Conservation (phyloP, 92 coral and sea anemone species). For the Paramuricea clavata region DNA sequence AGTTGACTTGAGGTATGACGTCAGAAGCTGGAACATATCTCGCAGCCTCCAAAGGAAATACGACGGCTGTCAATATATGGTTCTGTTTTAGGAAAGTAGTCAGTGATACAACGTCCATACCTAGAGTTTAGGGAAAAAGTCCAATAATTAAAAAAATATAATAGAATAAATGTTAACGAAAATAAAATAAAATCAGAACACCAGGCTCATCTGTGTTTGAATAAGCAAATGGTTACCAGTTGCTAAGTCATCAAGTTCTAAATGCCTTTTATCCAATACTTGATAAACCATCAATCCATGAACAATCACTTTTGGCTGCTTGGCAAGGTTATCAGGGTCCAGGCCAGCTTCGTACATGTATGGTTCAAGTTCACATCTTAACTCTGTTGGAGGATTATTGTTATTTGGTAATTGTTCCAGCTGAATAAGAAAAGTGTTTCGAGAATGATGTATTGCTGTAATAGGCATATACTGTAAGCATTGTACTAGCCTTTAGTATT, state of each 20-base stretch:
- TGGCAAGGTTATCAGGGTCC: conserved; percentile 48
- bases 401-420: conserved; percentile 21
- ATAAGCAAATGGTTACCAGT: conserved; percentile 22
- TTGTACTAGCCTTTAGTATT: neutral
- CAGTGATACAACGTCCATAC: conserved; percentile 67
- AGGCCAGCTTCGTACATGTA: conserved; percentile 61
- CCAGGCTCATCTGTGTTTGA: no score
- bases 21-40: conserved; percentile 37
- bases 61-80: conserved; percentile 42
- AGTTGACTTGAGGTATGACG: conserved; percentile 30
- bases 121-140: conserved; percentile 25
- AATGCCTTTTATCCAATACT: conserved; percentile 51
- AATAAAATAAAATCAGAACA: no score
- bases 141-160: neutral
- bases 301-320: conserved; percentile 25
- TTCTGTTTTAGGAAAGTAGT: conserved; percentile 37
- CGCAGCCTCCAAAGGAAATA: conserved; percentile 58
- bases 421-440: neutral
- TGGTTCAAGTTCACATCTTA: conserved; percentile 40
- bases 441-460: neutral
- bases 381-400: neutral
- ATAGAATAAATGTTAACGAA: neutral
- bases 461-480: neutral
- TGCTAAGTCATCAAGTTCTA: conserved; percentile 49
- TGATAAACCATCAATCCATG: conserved; percentile 47